A percentile compares a stretch with the other conserved stretches of the same genome.
phyloP scores from a whole-genome alignment of 2,888 invertebrate genomes.

The Cephus pygmeus region DNA sequence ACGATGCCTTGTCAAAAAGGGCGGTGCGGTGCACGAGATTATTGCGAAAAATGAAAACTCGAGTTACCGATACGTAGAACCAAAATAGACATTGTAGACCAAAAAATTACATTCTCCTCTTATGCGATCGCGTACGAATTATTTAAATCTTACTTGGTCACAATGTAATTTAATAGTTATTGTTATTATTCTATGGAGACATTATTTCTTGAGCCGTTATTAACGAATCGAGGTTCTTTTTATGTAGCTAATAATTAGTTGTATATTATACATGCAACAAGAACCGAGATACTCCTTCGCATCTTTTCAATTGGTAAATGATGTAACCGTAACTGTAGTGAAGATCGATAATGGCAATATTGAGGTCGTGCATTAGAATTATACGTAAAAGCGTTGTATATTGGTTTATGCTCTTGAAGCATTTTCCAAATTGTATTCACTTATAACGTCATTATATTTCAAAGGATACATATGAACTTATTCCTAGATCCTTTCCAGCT shows the following conservation, averaged over 20 bases:
- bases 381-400: background rate
- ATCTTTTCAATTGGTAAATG: background rate
- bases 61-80: background rate
- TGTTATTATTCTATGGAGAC: background rate
- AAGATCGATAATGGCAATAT: background rate
- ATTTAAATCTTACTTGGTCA: background rate
- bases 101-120: background rate
- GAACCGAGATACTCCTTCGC: background rate
- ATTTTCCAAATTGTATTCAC: background rate
- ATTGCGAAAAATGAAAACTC: background rate
- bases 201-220: background rate
- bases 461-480: slow-evolving; percentile 46
- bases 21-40: background rate
- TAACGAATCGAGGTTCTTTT: background rate
- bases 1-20: background rate
- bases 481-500: slow-evolving; percentile 31
- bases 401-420: background rate
- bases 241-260: background rate
- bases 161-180: background rate
- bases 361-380: background rate
- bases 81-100: background rate
- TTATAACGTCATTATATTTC: slow-evolving; percentile 40
- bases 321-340: background rate
- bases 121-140: background rate
- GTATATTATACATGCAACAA: background rate